Percentiles rank a stretch among this genome's conserved stretches.
Evolutionary conservation across 2,888 invertebrate species (phyloP).

Genomic region (Pyralis farinalis): DNA sequence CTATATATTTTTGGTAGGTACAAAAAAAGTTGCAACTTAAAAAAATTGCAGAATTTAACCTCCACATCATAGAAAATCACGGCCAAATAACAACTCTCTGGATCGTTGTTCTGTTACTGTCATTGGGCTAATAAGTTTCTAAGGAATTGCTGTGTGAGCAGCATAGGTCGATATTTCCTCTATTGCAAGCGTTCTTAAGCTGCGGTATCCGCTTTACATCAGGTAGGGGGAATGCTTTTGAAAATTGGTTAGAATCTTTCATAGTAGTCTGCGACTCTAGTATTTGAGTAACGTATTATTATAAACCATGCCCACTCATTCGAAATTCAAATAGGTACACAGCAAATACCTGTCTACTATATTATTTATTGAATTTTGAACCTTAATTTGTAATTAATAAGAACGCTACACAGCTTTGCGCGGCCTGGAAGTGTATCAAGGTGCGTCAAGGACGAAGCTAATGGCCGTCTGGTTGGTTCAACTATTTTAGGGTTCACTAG

Average conservation of each 20-base stretch:
- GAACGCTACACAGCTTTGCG: conserved; percentile 15
- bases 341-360: conserved; percentile 13
- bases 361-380: conserved; percentile 26
- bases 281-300: too few relatives aligned
- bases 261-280: too few relatives aligned
- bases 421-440: conserved; percentile 46
- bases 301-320: conserved; percentile 38
- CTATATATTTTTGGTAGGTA: too few relatives aligned
- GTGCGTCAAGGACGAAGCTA: conserved; percentile 67
- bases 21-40: too few relatives aligned
- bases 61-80: too few relatives aligned
- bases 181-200: background rate
- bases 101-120: too few relatives aligned
- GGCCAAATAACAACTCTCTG: too few relatives aligned
- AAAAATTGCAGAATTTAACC: too few relatives aligned
- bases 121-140: too few relatives aligned
- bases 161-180: too few relatives aligned
- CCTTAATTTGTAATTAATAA: conserved; percentile 31
- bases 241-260: too few relatives aligned
- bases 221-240: background rate
- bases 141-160: too few relatives aligned
- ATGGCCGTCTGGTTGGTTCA: conserved; percentile 50
- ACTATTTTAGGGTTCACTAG: conserved; percentile 16
- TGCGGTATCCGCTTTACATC: background rate
- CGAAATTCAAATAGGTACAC: conserved; percentile 46